Base-by-base conservation (phyloP, 1,140 invertebrate species). In the Microvelia longipes region DNA sequence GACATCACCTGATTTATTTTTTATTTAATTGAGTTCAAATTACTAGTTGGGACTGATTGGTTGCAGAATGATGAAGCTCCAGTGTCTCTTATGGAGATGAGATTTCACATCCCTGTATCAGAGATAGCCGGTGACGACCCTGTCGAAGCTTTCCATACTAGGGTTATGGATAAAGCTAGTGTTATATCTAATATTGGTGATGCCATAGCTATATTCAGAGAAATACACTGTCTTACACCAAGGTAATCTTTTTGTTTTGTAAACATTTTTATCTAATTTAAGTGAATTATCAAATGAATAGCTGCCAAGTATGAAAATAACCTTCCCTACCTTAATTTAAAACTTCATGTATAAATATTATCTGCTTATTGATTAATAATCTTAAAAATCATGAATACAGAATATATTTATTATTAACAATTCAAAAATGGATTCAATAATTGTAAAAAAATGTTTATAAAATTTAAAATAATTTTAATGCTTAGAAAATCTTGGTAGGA, bases 1-100 rank as follows among this genome's bases (percentile, higher is more conserved):
- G n/a, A n/a, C n/a, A n/a, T n/a, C n/a, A n/a, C n/a, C n/a, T n/a
- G n/a, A n/a, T n/a, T n/a, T n/a, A n/a, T n/a, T n/a, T n/a, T n/a
- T n/a, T n/a, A n/a, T n/a, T n/a, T n/a, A n/a, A n/a, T n/a, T n/a
- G n/a, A n/a, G n/a, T n/a, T n/a, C n/a, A n/a, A n/a, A n/a, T n/a
- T n/a, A n/a, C n/a, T n/a, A n/a, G n/a, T n/a, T n/a, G n/a, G n/a
- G n/a, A n/a, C n/a, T n/a, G n/a, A n/a, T n/a, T n/a, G n/a, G n/a
- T n/a, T n/a, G n/a, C 79, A 92, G 85, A 98, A 98, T 82, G 97
- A 99, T 78, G 97, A 99, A 81, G 94, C 94, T 1, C 90, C 96
- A 2, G 94, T 98, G 0, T 94, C 92, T 76, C 82, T 99, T 67
- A 91, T 96, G 85, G 98, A 99, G 82, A 93, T 99, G 87, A 83